A percentile compares a stretch with the other conserved stretches of the same genome.
Evolutionary conservation across 2,888 invertebrate species (phyloP).

Genomic region (Acleris holmiana): DNA sequence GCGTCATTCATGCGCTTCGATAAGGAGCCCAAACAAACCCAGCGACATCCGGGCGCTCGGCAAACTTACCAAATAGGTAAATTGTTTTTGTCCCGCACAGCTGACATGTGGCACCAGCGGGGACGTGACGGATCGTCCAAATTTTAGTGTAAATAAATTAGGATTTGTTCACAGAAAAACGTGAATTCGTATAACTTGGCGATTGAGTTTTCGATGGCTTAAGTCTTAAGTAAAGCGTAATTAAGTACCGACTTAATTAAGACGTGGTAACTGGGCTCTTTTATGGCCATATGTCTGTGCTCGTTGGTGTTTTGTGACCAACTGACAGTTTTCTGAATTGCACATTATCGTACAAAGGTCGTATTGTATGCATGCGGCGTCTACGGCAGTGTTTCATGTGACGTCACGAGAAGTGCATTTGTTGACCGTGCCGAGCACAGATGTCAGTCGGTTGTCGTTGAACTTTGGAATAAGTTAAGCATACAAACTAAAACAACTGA

Average conservation of each 20-base stretch:
- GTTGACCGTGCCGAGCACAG: constrained; percentile 6
- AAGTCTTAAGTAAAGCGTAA: constrained; percentile 46
- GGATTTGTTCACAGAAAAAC: neutral
- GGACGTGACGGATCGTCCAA: neutral
- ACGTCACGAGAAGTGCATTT: neutral
- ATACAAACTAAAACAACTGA: too few relatives aligned
- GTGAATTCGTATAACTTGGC: neutral
- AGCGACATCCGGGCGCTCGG: constrained; percentile 70
- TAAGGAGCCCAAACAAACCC: constrained; percentile 65
- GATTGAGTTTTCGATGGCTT: constrained; percentile 48
- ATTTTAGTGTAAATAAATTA: neutral
- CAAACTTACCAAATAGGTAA: constrained; percentile 58
- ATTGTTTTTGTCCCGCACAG: constrained; percentile 53
- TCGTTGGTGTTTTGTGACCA: constrained; percentile 53
- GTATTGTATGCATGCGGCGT: constrained; percentile 37
- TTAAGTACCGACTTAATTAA: constrained; percentile 50
- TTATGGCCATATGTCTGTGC: constrained; percentile 39
- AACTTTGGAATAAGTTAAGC: neutral
- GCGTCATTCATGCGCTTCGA: constrained; percentile 68
- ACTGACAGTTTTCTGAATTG: constrained; percentile 51
- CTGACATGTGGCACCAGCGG: constrained; percentile 54
- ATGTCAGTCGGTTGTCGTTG: neutral
- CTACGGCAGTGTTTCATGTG: constrained; percentile 10
- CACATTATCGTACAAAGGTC: constrained; percentile 48
- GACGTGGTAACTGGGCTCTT: constrained; percentile 41